Base-by-base conservation (phyloP, 2,113 vertebrate species). In the Nothocercus julius region DNA sequence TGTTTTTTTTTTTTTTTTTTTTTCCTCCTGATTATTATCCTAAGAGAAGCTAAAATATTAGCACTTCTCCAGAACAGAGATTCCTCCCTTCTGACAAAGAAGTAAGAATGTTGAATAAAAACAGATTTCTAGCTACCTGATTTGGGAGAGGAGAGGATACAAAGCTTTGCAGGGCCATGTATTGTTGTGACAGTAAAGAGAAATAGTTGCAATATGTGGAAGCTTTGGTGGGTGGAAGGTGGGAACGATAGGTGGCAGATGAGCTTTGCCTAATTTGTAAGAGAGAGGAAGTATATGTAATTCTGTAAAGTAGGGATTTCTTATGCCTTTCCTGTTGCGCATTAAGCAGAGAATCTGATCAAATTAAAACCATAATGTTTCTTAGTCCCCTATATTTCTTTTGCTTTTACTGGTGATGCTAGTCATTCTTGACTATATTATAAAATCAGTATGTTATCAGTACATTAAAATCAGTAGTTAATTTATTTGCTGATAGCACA, bases 191-290 rank as follows among this genome's bases (percentile, higher is more conserved):
- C 30, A 79, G 30, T 42, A 42, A 74, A 53, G 28, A 92, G 45
- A 69, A 82, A 53, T 11, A 10, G 22, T 9, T n/a, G 30, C 30
- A 36, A 2, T 82, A 45, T 45, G 8, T 82, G 18, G 54, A 85
- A n/a, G 27, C 22, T 49, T 63, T 0, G 1, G 2, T 1, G 1
- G 2, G 19, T 85, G 40, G 36, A 38, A 32, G 59, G 45, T 30
- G 36, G 21, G 62, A 12, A 75, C 68, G 27, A 16, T 15, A 19
- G 25, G 24, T 32, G 34, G 61, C 30, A 79, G 28, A 34, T 76
- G 9, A 11, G 7, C 27, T 75, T 91, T 15, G 78, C 24, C 11
- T 64, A 16, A 87, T 24, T 19, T 93, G 4, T 14, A 49, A 15
- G 62, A 91, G 36, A 12, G 61, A 18, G 5, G 30, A 73, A 82